Percentiles rank a stretch among this genome's conserved stretches.
Evolutionary conservation across 2,888 invertebrate genomes (phyloP).

Genomic region (Schizotus pectinicornis): DNA sequence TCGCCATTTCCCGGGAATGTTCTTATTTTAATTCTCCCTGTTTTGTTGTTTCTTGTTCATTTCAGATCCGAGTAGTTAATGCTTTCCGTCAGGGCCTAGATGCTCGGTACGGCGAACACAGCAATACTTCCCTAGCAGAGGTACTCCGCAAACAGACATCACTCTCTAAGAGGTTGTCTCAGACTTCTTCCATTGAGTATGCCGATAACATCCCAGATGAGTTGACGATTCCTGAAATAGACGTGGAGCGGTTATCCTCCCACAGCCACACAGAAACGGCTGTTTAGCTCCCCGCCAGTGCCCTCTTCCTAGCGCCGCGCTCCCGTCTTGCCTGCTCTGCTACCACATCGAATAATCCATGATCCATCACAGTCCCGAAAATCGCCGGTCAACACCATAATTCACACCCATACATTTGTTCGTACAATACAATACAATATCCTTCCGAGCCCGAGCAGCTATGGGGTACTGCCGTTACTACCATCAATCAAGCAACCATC

Average conservation of each 20-base stretch:
- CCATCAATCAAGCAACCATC: slow-evolving; percentile 8
- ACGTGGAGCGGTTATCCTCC: slow-evolving; percentile 89
- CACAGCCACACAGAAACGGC: slow-evolving; percentile 96
- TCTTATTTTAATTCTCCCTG: slow-evolving; percentile 59
- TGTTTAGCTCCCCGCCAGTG: slow-evolving; percentile 67
- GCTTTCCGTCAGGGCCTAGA: slow-evolving; percentile 99
- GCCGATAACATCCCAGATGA: slow-evolving; percentile 87
- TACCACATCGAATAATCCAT: slow-evolving; percentile 17
- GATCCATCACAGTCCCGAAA: slow-evolving; percentile 8
- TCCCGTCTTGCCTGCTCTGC: slow-evolving; percentile 41
- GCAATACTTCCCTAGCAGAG: slow-evolving; percentile 90
- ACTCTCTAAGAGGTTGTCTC: slow-evolving; percentile 89
- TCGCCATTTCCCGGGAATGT: slow-evolving; percentile 51
- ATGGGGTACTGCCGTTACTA: slow-evolving; percentile 27
- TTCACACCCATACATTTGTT: not conserved
- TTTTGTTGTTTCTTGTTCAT: slow-evolving; percentile 62
- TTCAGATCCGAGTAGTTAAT: slow-evolving; percentile 99
- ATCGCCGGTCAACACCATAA: slow-evolving; percentile 1
- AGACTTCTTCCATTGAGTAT: slow-evolving; percentile 91
- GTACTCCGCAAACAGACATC: slow-evolving; percentile 93
- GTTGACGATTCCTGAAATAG: slow-evolving; percentile 89
- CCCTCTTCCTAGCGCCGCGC: slow-evolving; percentile 34
- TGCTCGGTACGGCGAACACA: slow-evolving; percentile 90
- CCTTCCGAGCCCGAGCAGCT: slow-evolving; percentile 42
- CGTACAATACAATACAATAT: not conserved